A percentile compares a stretch with the other conserved stretches of the same genome.
Conservation (phyloP, 1,140 invertebrate genomes). For the Condylostylus longicornis region DNA sequence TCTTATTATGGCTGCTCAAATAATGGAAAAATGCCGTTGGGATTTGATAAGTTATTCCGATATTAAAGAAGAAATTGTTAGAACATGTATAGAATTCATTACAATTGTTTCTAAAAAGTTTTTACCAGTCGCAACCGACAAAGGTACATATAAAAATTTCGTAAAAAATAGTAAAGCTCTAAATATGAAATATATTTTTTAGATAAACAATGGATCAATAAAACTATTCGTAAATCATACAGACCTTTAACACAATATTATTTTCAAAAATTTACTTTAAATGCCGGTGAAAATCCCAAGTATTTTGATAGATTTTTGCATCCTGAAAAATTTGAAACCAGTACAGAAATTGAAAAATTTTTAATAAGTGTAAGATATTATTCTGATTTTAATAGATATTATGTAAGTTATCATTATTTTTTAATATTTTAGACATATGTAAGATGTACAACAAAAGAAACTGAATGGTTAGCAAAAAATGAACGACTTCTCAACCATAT, state of each 20-base stretch:
- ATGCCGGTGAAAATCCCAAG: conserved; percentile 4
- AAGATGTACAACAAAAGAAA: conserved; percentile 12
- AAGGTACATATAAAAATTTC: conserved; percentile 5
- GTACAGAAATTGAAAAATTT: conserved; percentile 9
- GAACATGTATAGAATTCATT: conserved; percentile 9
- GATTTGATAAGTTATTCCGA: conserved; percentile 11
- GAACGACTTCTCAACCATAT: conserved; percentile 8
- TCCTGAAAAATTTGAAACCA: conserved; percentile 5
- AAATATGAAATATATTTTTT: too few species aligned
- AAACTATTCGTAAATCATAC: conserved; percentile 8
- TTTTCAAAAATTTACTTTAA: conserved; percentile 12
- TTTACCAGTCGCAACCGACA: conserved; percentile 9
- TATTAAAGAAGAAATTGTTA: conserved; percentile 6
- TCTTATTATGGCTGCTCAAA: conserved; percentile 8
- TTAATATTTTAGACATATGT: conserved; percentile 8
- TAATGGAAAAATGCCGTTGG: conserved; percentile 13
- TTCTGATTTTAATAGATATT: neutral
- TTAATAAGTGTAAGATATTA: conserved; percentile 8
- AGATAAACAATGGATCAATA: conserved; percentile 13
- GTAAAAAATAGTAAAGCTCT: too few species aligned
- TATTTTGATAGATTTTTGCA: conserved; percentile 10
- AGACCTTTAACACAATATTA: conserved; percentile 11
- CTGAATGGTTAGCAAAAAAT: conserved; percentile 9
- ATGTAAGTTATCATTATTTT: neutral
- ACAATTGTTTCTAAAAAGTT: conserved; percentile 9